Evolutionary conservation across 2,113 vertebrate genomes (phyloP).

Genomic region (Tonatia bakeri): DNA sequence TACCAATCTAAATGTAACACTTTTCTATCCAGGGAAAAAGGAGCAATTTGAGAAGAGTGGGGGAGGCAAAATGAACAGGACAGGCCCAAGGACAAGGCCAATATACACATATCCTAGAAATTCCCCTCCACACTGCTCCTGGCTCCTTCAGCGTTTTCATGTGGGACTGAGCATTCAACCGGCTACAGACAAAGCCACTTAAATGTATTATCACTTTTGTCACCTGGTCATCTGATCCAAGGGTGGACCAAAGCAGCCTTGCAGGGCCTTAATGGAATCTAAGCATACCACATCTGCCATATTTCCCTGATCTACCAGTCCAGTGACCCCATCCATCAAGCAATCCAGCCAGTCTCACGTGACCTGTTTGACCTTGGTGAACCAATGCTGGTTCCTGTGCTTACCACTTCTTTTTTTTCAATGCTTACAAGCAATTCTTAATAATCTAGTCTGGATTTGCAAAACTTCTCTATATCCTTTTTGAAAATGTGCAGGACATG

Average conservation of each 20-base stretch:
- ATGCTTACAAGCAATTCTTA: slow-evolving; percentile 39
- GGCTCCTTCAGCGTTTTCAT: slow-evolving; percentile 5
- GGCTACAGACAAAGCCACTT: slow-evolving; percentile 24
- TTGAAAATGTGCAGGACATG: slow-evolving; percentile 11
- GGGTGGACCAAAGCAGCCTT: background rate
- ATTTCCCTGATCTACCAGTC: background rate
- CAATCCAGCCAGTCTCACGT: background rate
- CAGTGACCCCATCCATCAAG: background rate
- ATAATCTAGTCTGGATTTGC: slow-evolving; percentile 32
- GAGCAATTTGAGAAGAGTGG: background rate
- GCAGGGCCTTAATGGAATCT: slow-evolving; percentile 14
- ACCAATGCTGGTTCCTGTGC: background rate
- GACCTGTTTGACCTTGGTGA: slow-evolving; percentile 2
- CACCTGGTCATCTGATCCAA: background rate
- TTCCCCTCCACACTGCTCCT: background rate
- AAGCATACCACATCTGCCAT: background rate
- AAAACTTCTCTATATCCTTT: slow-evolving; percentile 27
- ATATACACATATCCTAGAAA: background rate
- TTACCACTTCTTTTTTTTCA: slow-evolving; percentile 16
- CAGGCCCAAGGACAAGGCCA: slow-evolving; percentile 15
- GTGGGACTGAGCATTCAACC: background rate
- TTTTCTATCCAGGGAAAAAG: slow-evolving; percentile 18
- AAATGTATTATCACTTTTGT: background rate
- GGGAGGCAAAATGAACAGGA: background rate
- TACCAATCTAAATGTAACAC: slow-evolving; percentile 1